Evolutionary conservation across 1,140 invertebrate genomes (phyloP).

Genomic region (Drosophila hydei): DNA sequence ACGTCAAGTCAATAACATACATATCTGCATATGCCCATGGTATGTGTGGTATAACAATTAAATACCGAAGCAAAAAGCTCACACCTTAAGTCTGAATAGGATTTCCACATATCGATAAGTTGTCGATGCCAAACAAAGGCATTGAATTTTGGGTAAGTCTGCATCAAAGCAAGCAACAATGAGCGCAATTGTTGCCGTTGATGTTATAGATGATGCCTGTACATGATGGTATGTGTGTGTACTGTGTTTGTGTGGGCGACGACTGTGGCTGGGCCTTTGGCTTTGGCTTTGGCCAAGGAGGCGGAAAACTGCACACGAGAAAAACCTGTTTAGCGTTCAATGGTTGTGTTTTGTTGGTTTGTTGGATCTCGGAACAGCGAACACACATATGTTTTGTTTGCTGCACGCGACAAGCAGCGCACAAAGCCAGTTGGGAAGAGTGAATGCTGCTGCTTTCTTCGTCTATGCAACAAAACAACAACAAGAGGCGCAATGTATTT

Average conservation of each 20-base stretch:
- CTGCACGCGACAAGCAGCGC: slow-evolving; percentile 21
- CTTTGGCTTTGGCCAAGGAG: slow-evolving; percentile 64
- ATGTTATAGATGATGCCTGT: slow-evolving; percentile 11
- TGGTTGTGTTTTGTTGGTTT: slow-evolving; percentile 61
- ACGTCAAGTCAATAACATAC: neutral
- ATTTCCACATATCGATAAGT: slow-evolving; percentile 30
- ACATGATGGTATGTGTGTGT: slow-evolving; percentile 6
- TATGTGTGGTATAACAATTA: neutral
- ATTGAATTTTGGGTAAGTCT: slow-evolving; percentile 18
- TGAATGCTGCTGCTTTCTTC: slow-evolving; percentile 64
- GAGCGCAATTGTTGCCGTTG: slow-evolving; percentile 31
- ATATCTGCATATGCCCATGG: neutral
- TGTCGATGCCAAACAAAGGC: slow-evolving; percentile 23
- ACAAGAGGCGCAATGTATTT: slow-evolving; percentile 43
- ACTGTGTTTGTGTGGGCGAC: slow-evolving; percentile 35
- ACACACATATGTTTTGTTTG: slow-evolving; percentile 53
- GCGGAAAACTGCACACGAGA: slow-evolving; percentile 79
- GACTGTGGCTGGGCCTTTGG: slow-evolving; percentile 42
- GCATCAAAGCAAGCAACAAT: slow-evolving; percentile 22
- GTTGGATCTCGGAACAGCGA: slow-evolving; percentile 31
- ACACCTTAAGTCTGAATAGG: slow-evolving; percentile 17
- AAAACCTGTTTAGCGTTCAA: slow-evolving; percentile 81
- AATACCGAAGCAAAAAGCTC: neutral
- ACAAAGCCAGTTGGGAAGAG: slow-evolving; percentile 38
- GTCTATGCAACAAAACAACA: slow-evolving; percentile 41